Evolutionary conservation across 2,113 vertebrate genomes (phyloP), one percentile per base, ranked within the genome.

Genomic region (Dipodomys ordii): DNA sequence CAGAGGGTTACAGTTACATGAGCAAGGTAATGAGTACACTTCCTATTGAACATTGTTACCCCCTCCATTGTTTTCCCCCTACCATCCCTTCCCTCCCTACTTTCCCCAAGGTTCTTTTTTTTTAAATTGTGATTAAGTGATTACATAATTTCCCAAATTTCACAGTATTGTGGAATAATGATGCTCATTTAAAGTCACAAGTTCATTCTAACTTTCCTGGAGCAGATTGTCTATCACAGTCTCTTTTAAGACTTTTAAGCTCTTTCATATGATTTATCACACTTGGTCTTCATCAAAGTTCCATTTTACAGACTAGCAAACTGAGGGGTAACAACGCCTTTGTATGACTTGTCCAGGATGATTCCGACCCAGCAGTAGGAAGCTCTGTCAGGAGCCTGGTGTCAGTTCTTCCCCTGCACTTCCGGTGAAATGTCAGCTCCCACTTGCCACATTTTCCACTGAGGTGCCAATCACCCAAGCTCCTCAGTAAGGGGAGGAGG

Each of bases 281-380:
- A 22, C 78, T 49, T 69, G 6, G 20, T 57, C 62, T 77, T 91
- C 57, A 60, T 15, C 44, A 18, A 28, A 53, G 20, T 12, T 15
- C 68, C 83, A 53, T 95, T 92, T 87, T 64, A 88, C 23, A 91
- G 49, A 39, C 73, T 44, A 72, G 83, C 44, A 76, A 77, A 68
- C 74, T 78, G 68, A 95, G 74, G 15, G n/a, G 62, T 65, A 49
- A 27, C 23, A 68, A 46, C 22, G 81, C 35, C 84, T 32, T 19
- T 23, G 85, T 30, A 22, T 27, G 85, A 78, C 44, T 35, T 72
- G 27, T 88, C n/a, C 49, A 49, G 76, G 68, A 49, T 83, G 3
- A 12, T 28, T 35, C 32, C 3, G 35, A 35, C 8, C 1, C 1
- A 23, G 7, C n/a, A 2, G 15, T 2, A 23, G 32, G 1, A 60